Percentiles rank a stretch among this genome's conserved stretches.
Conservation (phyloP, 1,140 invertebrate species). For the Euwallacea fornicatus region DNA sequence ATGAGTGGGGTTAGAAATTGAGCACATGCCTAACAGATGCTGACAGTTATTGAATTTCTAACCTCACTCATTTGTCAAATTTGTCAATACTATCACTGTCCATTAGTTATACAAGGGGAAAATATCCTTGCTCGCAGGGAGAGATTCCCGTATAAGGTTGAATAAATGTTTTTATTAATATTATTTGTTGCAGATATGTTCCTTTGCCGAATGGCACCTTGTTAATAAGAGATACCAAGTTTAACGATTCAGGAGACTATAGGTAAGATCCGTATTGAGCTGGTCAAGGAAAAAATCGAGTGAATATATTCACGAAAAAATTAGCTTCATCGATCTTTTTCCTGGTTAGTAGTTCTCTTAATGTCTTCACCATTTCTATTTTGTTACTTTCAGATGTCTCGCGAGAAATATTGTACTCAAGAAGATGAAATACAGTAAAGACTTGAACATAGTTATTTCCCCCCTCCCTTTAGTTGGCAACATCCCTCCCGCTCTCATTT, state of each 20-base stretch:
- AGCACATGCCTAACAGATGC: no score
- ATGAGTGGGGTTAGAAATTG: no score
- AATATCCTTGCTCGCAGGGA: no score
- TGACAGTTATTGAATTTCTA: no score
- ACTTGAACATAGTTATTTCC: constrained; percentile 29
- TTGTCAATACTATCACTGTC: no score
- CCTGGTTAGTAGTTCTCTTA: no score
- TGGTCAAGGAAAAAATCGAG: background rate
- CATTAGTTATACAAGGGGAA: no score
- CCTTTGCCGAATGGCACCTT: constrained; percentile 50
- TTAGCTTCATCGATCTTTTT: no score
- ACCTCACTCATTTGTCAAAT: no score
- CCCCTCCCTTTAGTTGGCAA: constrained; percentile 22
- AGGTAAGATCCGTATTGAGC: constrained; percentile 38
- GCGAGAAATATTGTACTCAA: constrained; percentile 48
- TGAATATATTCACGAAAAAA: background rate
- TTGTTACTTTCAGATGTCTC: constrained; percentile 45
- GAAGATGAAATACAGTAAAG: constrained; percentile 44
- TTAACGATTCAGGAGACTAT: constrained; percentile 47
- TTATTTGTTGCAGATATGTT: constrained; percentile 49
- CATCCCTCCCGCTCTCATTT: constrained; percentile 39
- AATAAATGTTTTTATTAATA: background rate
- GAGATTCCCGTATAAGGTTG: no score
- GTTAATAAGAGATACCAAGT: constrained; percentile 48
- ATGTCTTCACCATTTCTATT: no score